Evolutionary conservation across 2,113 vertebrate species (phyloP).

Genomic region (Illadopsis cleaveri): DNA sequence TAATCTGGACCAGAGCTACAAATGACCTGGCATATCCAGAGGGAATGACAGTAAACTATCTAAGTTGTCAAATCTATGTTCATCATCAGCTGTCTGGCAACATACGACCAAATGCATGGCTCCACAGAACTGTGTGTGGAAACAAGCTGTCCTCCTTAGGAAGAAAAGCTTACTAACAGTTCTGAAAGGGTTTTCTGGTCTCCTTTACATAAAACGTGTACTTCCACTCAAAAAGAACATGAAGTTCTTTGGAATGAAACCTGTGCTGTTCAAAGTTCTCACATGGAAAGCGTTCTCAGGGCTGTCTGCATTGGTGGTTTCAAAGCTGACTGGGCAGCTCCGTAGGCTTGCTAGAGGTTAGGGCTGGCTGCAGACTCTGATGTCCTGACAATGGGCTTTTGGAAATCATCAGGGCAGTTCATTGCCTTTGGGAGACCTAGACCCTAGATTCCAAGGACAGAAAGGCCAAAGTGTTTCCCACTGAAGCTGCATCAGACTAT

Average conservation of each 20-base stretch:
- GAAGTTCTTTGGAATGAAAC: background rate
- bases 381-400: background rate
- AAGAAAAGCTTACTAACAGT: background rate
- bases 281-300: background rate
- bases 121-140: background rate
- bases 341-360: background rate
- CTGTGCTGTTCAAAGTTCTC: background rate
- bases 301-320: background rate
- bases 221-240: background rate
- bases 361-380: too few relatives aligned
- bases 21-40: background rate
- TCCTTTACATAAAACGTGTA: background rate
- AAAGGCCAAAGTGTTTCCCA: background rate
- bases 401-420: background rate
- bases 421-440: background rate
- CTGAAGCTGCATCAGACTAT: background rate
- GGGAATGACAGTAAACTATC: background rate
- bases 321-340: background rate
- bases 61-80: background rate
- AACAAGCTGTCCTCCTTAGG: background rate
- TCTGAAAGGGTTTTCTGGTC: background rate
- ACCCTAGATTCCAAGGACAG: background rate
- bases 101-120: background rate
- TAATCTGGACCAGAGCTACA: background rate
- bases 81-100: background rate